Percentiles rank a stretch among this genome's conserved stretches.
Evolutionary conservation across 1,140 invertebrate genomes (phyloP).

Genomic region (Drosophila nebulosa): DNA sequence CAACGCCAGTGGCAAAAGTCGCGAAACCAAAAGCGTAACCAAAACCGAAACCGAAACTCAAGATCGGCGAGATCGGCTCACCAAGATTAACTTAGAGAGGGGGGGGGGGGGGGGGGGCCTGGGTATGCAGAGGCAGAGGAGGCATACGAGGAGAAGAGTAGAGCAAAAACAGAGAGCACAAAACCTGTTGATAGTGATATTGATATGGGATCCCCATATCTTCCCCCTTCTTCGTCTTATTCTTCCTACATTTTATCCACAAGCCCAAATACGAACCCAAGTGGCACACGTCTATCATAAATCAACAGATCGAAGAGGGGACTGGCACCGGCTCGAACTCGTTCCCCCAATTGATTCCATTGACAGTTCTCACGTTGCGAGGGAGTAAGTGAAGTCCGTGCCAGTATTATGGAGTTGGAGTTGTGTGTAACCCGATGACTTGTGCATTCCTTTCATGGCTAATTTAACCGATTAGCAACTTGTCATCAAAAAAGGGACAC

Average conservation of each 20-base stretch:
- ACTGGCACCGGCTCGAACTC: neutral
- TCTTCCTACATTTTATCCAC: neutral
- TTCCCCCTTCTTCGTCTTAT: neutral
- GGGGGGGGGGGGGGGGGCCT: too few relatives aligned
- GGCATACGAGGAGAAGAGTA: constrained; percentile 17
- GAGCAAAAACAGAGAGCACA: neutral
- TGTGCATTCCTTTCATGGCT: constrained; percentile 72
- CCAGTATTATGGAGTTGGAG: neutral
- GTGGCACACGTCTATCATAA: constrained; percentile 74
- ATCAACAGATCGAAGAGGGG: constrained; percentile 32
- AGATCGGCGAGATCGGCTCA: constrained; percentile 36
- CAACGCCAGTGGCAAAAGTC: constrained; percentile 3
- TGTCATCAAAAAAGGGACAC: constrained; percentile 27
- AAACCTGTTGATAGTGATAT: constrained; percentile 75
- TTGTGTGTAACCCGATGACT: constrained; percentile 60
- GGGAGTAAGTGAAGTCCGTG: constrained; percentile 42
- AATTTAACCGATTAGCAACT: constrained; percentile 76
- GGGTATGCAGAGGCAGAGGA: constrained; percentile 19
- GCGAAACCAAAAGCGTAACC: constrained; percentile 4
- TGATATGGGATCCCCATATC: constrained; percentile 31
- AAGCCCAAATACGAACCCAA: constrained; percentile 21
- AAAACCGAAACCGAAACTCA: constrained; percentile 24
- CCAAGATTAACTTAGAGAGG: constrained; percentile 20
- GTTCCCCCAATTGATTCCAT: constrained; percentile 14
- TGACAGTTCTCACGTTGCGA: constrained; percentile 69